These are phyloP conservation scores for Ramazzottius varieornatus DNA, from an alignment of 2,888 invertebrate genomes.

Conservation along the genomic window DNA sequence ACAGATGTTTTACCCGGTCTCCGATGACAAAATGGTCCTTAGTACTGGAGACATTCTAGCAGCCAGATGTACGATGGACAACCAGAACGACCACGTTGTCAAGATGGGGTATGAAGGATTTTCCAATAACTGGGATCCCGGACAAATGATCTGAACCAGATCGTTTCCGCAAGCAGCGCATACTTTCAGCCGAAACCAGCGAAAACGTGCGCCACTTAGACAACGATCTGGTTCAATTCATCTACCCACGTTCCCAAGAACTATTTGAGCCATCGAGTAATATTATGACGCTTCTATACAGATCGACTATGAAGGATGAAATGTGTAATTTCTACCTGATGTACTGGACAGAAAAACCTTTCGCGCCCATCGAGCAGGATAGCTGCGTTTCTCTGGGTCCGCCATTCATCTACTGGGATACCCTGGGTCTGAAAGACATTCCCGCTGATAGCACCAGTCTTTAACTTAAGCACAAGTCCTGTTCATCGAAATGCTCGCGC, in stretches of 20 bases:
- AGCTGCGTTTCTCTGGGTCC: neutral
- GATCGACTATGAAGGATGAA: neutral
- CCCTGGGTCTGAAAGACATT: conserved; percentile 3
- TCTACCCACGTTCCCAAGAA: no score
- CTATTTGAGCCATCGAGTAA: no score
- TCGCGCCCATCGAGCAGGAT: neutral
- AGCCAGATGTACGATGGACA: conserved; percentile 72
- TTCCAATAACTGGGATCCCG: no score
- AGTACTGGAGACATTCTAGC: conserved; percentile 45
- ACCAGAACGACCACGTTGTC: conserved; percentile 35
- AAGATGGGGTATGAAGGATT: conserved; percentile 54
- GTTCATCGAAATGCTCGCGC: no score
- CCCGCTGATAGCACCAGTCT: neutral
- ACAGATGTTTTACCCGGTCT: conserved; percentile 76
- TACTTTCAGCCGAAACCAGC: no score
- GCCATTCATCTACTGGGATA: neutral
- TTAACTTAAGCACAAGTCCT: no score
- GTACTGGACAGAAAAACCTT: conserved; percentile 1
- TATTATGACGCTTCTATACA: no score
- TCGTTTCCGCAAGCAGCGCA: no score
- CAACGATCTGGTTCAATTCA: no score
- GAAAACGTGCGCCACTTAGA: no score
- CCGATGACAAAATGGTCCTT: conserved; percentile 34
- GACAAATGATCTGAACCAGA: no score
- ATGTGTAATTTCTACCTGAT: conserved; percentile 3